A percentile compares a stretch with the other conserved stretches of the same genome.
phyloP scores from a whole-genome alignment of 2,888 invertebrate species.

The Atethmia centrago region DNA sequence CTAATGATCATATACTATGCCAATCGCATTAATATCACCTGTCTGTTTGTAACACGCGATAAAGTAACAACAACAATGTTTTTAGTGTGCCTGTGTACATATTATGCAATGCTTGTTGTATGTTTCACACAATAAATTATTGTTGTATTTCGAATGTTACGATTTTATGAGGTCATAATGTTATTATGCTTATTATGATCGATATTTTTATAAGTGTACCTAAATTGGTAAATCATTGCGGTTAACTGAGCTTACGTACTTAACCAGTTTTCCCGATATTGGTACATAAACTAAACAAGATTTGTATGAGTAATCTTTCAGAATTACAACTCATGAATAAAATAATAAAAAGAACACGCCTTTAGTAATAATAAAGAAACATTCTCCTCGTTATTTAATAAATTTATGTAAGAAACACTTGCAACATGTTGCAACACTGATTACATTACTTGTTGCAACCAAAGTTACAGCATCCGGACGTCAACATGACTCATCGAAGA shows the following conservation, averaged over 20 bases:
- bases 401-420: slow-evolving; percentile 13
- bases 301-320: slow-evolving; percentile 24
- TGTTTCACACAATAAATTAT: background rate
- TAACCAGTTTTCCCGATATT: slow-evolving; percentile 21
- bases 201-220: slow-evolving; percentile 1
- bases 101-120: slow-evolving; percentile 11
- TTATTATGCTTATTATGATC: background rate
- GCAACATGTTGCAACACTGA: slow-evolving; percentile 17
- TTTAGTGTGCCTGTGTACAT: background rate
- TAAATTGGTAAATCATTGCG: background rate
- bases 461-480: background rate
- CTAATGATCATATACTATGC: background rate
- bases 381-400: background rate
- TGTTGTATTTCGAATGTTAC: background rate
- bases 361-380: slow-evolving; percentile 10
- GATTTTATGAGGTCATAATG: background rate
- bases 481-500: background rate
- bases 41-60: background rate
- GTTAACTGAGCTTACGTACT: background rate
- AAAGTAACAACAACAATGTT: background rate
- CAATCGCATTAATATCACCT: background rate
- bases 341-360: slow-evolving; percentile 1
- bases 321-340: slow-evolving; percentile 12
- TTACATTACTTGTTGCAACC: slow-evolving; percentile 4
- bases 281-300: slow-evolving; percentile 2